Base-by-base conservation (phyloP, 2,113 vertebrate genomes). In the Cacatua alba region DNA sequence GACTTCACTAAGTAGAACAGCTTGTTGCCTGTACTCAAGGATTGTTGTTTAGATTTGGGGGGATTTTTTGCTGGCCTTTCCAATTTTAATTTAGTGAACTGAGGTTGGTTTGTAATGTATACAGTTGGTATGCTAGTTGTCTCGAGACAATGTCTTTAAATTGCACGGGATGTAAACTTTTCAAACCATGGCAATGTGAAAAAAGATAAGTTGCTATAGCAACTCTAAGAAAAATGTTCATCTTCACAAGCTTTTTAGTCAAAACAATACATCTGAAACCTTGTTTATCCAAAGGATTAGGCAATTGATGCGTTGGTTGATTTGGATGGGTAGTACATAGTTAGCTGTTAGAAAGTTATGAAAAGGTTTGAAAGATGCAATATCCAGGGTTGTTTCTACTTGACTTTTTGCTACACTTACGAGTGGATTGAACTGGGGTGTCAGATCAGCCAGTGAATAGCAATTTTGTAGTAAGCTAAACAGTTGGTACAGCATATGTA, bases 121-220 rank as follows among this genome's bases (percentile, higher is more conserved):
- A 20, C 2, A 3, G 31, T 41, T 75, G 25, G 15, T 83, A 23
- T 74, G n/a, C 26, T 68, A 31, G 23, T 48, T 92, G 28, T 86
- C 80, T 89, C 7, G 48, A 92, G 64, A 16, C 21, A 75, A 75
- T 21, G 75, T 59, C 17, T 83, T 92, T 69, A 79, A 59, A 68
- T 78, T 86, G 55, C 31, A 86, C 44, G 15, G 25, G 10, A 57
- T 79, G 19, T 68, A 86, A 93, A 83, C 88, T 94, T 93, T 78
- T 93, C 64, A 83, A 94, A 75, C 55, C 68, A 35, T 51, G 80
- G 33, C 48, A 68, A 69, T 93, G 19, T 55, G 28, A n/a, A 62
- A 72, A 53, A 80, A 86, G 28, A 63, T 51, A 86, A 76, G 83
- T 95, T 95, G 72, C 86, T 89, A 79, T 95, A 92, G 96, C 93